phyloP scores from a whole-genome alignment of 2,113 vertebrate species.

The Apaloderma vittatum region DNA sequence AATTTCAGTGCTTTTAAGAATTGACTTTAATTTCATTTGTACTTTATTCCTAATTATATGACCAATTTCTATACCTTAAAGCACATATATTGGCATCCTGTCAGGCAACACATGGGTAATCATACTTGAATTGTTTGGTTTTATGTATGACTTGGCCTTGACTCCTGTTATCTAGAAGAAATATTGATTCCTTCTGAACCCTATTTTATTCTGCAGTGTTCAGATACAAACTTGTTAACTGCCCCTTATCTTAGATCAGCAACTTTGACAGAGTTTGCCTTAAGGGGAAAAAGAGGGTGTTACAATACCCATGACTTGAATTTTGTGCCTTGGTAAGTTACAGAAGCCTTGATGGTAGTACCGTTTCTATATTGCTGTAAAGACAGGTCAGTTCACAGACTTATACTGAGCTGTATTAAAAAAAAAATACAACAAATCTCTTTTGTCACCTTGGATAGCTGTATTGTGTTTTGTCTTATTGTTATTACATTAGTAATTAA shows the following conservation, averaged over 20 bases:
- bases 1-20: constrained; percentile 14
- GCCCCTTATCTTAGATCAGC: constrained; percentile 30
- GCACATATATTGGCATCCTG: constrained; percentile 15
- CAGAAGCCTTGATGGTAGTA: background rate
- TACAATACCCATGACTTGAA: background rate
- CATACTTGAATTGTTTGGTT: constrained; percentile 33
- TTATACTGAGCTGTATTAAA: background rate
- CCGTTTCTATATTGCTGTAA: background rate
- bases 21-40: background rate
- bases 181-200: constrained; percentile 18
- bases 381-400: background rate
- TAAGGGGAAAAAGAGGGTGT: background rate
- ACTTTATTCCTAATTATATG: constrained; percentile 22
- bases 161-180: constrained; percentile 12
- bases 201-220: constrained; percentile 1
- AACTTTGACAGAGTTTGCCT: background rate
- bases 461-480: background rate
- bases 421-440: background rate
- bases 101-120: constrained; percentile 28
- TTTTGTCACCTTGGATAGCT: background rate
- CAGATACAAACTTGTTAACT: constrained; percentile 20
- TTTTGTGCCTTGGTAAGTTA: background rate
- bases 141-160: constrained; percentile 42
- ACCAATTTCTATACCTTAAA: constrained; percentile 1
- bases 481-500: background rate